phyloP scores from a whole-genome alignment of 2,888 invertebrate species.

The Stegana nigrithorax region DNA sequence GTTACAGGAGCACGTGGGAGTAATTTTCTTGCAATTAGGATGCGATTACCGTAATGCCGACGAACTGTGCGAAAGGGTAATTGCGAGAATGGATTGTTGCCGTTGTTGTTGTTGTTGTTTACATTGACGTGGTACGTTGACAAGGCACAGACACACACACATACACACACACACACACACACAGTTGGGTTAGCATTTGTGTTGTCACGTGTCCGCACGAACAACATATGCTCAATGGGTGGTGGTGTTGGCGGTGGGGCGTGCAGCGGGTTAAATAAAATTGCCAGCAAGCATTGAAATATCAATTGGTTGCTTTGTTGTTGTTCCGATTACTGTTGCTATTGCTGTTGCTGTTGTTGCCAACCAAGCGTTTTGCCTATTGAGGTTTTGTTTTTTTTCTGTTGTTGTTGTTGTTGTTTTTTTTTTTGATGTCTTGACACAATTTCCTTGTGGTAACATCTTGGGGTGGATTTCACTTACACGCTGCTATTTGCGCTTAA shows the following conservation, averaged over 20 bases:
- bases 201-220: constrained; percentile 20
- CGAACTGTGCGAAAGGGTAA: constrained; percentile 64
- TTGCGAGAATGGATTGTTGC: constrained; percentile 60
- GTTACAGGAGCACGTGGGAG: constrained; percentile 68
- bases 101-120: constrained; percentile 20
- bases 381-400: too few relatives aligned
- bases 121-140: not conserved
- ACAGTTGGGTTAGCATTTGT: not conserved
- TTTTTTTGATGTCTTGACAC: not conserved
- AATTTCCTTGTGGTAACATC: constrained; percentile 2
- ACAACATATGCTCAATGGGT: too few relatives aligned
- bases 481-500: not conserved
- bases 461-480: constrained; percentile 3
- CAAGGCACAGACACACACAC: not conserved
- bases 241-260: not conserved
- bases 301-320: not conserved
- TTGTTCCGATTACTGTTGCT: not conserved
- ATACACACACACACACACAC: too few relatives aligned
- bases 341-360: not conserved
- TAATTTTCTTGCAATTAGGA: constrained; percentile 69
- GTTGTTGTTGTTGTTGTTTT: not conserved
- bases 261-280: not conserved
- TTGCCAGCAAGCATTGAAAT: not conserved
- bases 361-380: not conserved
- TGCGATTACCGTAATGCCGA: constrained; percentile 65